Conservation (phyloP, 1,140 invertebrate species). For the Leucophenga varia region DNA sequence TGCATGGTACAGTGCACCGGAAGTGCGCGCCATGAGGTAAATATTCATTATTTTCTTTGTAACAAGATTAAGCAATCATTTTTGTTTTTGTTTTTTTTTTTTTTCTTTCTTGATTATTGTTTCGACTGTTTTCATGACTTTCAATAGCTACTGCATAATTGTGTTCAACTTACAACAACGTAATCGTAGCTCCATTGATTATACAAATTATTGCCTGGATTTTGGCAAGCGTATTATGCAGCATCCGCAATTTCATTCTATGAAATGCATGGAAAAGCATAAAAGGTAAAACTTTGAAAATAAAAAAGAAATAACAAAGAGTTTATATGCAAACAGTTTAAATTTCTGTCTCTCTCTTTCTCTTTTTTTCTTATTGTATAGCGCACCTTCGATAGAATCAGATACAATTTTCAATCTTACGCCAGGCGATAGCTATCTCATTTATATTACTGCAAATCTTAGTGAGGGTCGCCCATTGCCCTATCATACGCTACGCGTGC, state of each 20-base stretch:
- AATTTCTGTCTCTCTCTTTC: no score
- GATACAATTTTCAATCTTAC: constrained; percentile 42
- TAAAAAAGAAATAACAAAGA: no score
- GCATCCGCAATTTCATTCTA: constrained; percentile 42
- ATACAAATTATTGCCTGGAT: constrained; percentile 53
- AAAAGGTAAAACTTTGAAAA: constrained; percentile 35
- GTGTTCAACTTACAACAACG: constrained; percentile 50
- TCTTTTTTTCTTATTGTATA: no score
- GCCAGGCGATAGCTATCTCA: constrained; percentile 45
- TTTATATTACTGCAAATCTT: constrained; percentile 50
- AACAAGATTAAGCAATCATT: background rate
- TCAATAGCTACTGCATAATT: constrained; percentile 51
- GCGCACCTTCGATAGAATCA: constrained; percentile 38
- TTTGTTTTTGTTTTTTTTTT: background rate
- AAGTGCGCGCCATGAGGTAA: constrained; percentile 43
- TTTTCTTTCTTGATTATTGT: background rate
- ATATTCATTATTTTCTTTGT: background rate
- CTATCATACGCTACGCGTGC: constrained; percentile 45
- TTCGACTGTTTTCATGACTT: background rate
- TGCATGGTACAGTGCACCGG: constrained; percentile 51
- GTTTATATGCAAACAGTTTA: no score
- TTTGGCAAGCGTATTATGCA: constrained; percentile 37
- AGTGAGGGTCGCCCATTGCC: constrained; percentile 43
- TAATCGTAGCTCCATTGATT: constrained; percentile 43
- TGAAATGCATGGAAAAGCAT: constrained; percentile 37